Evolutionary conservation across 1,140 invertebrate species (phyloP).

Genomic region (Atta texana): DNA sequence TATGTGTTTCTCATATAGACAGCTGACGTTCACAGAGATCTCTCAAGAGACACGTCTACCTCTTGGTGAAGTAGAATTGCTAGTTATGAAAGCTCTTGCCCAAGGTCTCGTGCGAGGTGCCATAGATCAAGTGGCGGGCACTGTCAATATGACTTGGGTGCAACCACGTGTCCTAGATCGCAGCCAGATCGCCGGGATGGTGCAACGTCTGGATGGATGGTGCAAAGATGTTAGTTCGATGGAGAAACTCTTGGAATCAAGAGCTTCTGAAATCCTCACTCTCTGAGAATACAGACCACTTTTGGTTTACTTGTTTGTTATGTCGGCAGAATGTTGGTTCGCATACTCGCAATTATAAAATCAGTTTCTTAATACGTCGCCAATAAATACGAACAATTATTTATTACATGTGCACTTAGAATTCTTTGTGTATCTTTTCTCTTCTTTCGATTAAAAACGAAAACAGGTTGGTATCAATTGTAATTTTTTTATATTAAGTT

Average conservation of each 20-base stretch:
- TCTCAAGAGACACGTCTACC: constrained; percentile 94
- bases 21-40: constrained; percentile 97
- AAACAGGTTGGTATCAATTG: not conserved
- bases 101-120: constrained; percentile 96
- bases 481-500: not conserved
- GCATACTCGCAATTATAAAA: constrained; percentile 21
- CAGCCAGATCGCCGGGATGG: constrained; percentile 92
- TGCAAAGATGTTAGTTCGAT: constrained; percentile 93
- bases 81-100: constrained; percentile 99
- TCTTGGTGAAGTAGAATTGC: constrained; percentile 95
- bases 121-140: constrained; percentile 96
- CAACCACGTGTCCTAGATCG: constrained; percentile 96
- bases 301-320: constrained; percentile 28
- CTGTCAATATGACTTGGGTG: constrained; percentile 92
- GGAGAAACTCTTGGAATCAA: constrained; percentile 93
- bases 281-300: constrained; percentile 83
- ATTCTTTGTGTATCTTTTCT: not conserved
- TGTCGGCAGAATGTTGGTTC: not conserved
- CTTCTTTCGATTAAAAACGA: not conserved
- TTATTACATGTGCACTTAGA: constrained; percentile 24
- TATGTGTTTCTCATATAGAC: constrained; percentile 82
- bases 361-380: constrained; percentile 15
- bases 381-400: constrained; percentile 52
- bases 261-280: constrained; percentile 94
- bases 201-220: constrained; percentile 92